These are phyloP conservation scores for Hypotaenidia philippensis DNA, from an alignment of 2,797 vertebrate genomes.

Conservation along the genomic window DNA sequence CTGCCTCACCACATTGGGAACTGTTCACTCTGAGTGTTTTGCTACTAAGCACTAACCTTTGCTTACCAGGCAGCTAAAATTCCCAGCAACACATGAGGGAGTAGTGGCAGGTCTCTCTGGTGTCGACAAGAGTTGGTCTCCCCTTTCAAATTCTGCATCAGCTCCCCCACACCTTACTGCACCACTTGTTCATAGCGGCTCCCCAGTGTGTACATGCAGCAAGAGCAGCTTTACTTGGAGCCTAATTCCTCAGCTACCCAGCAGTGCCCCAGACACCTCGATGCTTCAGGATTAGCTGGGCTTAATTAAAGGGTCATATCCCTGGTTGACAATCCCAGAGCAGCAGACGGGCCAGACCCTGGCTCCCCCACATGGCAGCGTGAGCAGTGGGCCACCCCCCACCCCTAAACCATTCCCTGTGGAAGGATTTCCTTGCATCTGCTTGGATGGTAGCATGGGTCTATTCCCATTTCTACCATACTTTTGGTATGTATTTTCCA, in stretches of 20 bases:
- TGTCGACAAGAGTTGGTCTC: neutral
- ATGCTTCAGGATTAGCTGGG: neutral
- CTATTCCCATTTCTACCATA: neutral
- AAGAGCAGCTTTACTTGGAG: neutral
- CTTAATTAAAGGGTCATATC: conserved; percentile 6
- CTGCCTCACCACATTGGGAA: neutral
- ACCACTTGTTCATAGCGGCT: neutral
- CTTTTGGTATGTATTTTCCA: neutral
- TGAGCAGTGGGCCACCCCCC: neutral
- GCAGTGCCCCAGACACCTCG: neutral
- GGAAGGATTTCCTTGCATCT: neutral
- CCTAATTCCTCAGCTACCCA: neutral
- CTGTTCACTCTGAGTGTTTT: neutral
- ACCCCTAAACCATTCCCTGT: neutral
- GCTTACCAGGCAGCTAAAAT: neutral
- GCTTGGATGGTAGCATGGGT: neutral
- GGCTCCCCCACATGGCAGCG: neutral
- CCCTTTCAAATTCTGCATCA: neutral
- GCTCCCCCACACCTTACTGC: too few relatives aligned
- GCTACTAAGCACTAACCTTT: neutral
- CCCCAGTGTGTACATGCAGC: neutral
- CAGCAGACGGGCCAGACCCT: neutral
- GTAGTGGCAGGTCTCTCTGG: neutral
- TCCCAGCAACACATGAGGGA: neutral
- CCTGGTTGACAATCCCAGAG: neutral